Conservation (phyloP, 2,888 invertebrate species). For the Osmoderma eremita region DNA sequence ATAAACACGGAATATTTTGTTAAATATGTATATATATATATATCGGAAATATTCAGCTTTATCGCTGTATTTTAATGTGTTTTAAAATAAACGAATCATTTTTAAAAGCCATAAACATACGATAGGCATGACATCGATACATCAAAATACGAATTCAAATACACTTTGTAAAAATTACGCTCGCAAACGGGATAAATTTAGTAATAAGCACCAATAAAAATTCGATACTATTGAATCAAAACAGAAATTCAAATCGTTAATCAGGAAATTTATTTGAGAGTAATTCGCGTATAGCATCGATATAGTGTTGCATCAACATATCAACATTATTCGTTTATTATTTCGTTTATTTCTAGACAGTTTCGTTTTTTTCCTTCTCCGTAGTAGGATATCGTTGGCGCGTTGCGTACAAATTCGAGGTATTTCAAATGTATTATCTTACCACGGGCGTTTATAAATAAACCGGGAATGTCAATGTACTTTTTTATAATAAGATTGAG, state of each 20-base stretch:
- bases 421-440: conserved; percentile 23
- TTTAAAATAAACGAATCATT: conserved; percentile 12
- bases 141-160: conserved; percentile 6
- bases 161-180: neutral
- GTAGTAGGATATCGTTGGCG: neutral
- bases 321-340: conserved; percentile 1
- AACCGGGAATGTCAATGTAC: conserved; percentile 33
- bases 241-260: conserved; percentile 16
- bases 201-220: conserved; percentile 24
- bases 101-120: conserved; percentile 14
- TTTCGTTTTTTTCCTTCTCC: neutral
- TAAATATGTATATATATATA: no score
- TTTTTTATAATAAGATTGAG: conserved; percentile 42
- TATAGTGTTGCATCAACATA: no score
- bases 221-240: conserved; percentile 20
- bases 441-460: conserved; percentile 29
- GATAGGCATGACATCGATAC: conserved; percentile 1
- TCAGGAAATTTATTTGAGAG: conserved; percentile 3
- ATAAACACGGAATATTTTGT: no score
- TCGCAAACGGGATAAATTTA: neutral
- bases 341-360: conserved; percentile 3
- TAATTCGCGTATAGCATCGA: neutral
- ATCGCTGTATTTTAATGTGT: conserved; percentile 1
- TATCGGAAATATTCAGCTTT: conserved; percentile 1
- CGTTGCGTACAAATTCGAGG: neutral